A percentile compares a stretch with the other conserved stretches of the same genome.
These are phyloP conservation scores for Beroe ovata DNA, from an alignment of 37 sponge, comb jelly and placozoan species.

Conservation along the genomic window DNA sequence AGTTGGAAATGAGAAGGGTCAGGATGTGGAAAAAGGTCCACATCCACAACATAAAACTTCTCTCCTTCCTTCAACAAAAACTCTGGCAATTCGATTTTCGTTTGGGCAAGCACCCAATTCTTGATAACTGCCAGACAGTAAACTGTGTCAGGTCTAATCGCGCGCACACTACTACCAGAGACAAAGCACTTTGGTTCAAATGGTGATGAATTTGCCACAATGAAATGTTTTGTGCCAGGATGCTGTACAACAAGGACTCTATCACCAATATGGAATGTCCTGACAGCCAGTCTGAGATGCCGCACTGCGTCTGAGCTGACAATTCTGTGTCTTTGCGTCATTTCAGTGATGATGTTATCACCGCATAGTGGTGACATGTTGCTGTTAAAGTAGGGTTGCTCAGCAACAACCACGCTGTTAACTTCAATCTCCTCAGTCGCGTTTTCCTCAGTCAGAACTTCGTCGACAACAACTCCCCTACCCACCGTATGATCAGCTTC, in stretches of 20 bases:
- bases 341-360: too few relatives aligned
- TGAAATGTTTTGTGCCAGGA: not conserved
- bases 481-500: too few relatives aligned
- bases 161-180: not conserved
- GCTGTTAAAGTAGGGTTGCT: too few relatives aligned
- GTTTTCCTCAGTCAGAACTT: too few relatives aligned
- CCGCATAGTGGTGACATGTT: too few relatives aligned
- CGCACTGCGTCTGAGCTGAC: too few relatives aligned
- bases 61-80: not conserved
- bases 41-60: not conserved
- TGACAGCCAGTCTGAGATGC: not conserved
- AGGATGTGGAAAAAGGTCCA: not conserved
- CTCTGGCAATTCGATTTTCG: not conserved
- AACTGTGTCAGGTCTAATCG: not conserved
- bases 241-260: not conserved
- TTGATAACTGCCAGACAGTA: not conserved
- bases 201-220: not conserved
- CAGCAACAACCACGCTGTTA: too few relatives aligned
- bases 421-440: too few relatives aligned
- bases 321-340: too few relatives aligned
- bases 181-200: not conserved
- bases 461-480: too few relatives aligned
- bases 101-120: not conserved
- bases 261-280: not conserved
- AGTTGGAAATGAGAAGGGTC: too few relatives aligned